Conservation (phyloP, 2,888 invertebrate genomes). For the Cloeon dipterum region DNA sequence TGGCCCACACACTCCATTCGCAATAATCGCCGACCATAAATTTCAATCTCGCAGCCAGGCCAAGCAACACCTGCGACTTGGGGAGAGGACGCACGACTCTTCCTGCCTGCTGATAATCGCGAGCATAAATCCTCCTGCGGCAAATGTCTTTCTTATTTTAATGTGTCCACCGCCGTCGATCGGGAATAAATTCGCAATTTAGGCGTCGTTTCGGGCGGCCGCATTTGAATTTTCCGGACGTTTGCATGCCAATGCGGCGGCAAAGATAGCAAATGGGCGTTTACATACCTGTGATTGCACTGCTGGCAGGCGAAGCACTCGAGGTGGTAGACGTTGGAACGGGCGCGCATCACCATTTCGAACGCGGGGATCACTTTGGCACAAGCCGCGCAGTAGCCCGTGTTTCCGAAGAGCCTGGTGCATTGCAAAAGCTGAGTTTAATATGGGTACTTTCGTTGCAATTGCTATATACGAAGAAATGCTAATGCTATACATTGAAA, state of each 20-base stretch:
- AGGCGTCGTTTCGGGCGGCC: no score
- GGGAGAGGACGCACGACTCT: no score
- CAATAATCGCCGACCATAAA: constrained; percentile 1
- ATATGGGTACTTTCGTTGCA: no score
- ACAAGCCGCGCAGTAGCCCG: constrained; percentile 92
- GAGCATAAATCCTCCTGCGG: no score
- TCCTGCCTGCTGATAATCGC: no score
- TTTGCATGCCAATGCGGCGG: background rate
- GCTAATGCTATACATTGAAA: no score
- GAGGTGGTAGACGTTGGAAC: constrained; percentile 90
- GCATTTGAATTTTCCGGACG: no score
- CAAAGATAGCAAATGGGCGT: constrained; percentile 13
- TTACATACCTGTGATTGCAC: constrained; percentile 96
- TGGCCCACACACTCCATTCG: no score
- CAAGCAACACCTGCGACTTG: background rate
- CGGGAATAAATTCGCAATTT: no score
- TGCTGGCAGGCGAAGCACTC: constrained; percentile 98
- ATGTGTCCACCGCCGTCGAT: no score
- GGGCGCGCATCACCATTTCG: constrained; percentile 97
- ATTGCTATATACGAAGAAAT: no score
- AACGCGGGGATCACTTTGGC: constrained; percentile 95
- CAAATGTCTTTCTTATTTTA: no score
- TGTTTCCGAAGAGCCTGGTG: constrained; percentile 73
- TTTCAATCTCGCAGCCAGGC: background rate
- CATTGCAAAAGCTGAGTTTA: constrained; percentile 3